A percentile compares a stretch with the other conserved stretches of the same genome.
Evolutionary conservation across 2,797 vertebrate species (phyloP).

Genomic region (Onychomys leucogaster): DNA sequence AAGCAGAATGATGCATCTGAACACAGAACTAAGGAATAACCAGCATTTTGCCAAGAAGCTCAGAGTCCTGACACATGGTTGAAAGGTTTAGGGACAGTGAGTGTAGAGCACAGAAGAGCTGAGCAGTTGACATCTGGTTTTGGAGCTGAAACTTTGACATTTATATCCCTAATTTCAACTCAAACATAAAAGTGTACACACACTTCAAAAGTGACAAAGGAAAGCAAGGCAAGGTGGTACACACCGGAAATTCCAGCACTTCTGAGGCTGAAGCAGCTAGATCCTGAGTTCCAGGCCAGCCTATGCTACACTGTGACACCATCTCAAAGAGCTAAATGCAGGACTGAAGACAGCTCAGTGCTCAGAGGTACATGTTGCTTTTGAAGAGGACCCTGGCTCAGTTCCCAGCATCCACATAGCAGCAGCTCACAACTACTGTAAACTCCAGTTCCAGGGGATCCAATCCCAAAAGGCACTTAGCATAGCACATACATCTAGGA

Average conservation of each 20-base stretch:
- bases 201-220: background rate
- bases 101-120: background rate
- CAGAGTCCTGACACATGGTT: background rate
- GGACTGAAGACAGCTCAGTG: background rate
- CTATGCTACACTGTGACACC: background rate
- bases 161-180: background rate
- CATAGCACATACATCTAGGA: background rate
- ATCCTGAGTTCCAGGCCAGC: background rate
- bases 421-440: background rate
- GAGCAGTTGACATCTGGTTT: background rate
- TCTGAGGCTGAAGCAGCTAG: background rate
- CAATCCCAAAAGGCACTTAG: background rate
- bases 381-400: too few relatives aligned
- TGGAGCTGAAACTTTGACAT: background rate
- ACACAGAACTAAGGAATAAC: background rate
- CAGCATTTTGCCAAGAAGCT: background rate
- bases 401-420: background rate
- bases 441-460: too few relatives aligned
- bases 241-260: background rate
- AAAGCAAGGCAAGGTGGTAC: background rate
- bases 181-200: background rate
- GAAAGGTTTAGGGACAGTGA: background rate
- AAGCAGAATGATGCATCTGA: constrained; percentile 1
- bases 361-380: background rate
- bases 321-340: background rate